A percentile compares a stretch with the other conserved stretches of the same genome.
phyloP scores from a whole-genome alignment of 2,888 invertebrate genomes.

The Catotricha subobsoleta region DNA sequence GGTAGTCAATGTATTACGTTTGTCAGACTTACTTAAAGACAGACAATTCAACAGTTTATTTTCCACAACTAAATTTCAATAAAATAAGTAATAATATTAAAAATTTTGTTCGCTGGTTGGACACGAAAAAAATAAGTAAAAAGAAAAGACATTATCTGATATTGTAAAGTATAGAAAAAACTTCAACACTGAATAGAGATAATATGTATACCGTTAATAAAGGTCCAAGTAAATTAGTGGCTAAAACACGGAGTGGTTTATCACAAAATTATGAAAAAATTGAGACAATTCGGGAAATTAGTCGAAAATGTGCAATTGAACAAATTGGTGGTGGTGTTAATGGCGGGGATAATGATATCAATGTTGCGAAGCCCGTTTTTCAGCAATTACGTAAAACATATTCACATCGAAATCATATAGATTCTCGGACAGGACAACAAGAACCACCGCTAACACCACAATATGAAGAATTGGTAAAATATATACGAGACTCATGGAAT shows the following conservation, averaged over 20 bases:
- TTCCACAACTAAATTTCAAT: no score
- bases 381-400: slow-evolving; percentile 24
- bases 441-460: slow-evolving; percentile 42
- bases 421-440: not conserved
- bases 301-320: slow-evolving; percentile 35
- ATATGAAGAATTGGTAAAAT: slow-evolving; percentile 74
- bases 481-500: slow-evolving; percentile 52
- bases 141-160: not conserved
- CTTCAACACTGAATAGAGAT: not conserved
- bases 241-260: slow-evolving; percentile 67
- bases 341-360: slow-evolving; percentile 34
- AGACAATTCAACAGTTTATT: no score
- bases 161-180: not conserved
- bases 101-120: not conserved
- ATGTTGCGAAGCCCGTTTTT: slow-evolving; percentile 64
- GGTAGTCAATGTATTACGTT: no score
- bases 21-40: no score
- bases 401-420: not conserved
- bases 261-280: slow-evolving; percentile 66
- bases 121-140: no score
- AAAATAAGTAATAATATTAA: no score
- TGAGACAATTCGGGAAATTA: slow-evolving; percentile 52
- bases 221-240: slow-evolving; percentile 74
- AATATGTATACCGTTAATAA: slow-evolving; percentile 72
- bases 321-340: not conserved